Evolutionary conservation across 2,797 vertebrate species (phyloP).

Genomic region (Poecilia velifera): DNA sequence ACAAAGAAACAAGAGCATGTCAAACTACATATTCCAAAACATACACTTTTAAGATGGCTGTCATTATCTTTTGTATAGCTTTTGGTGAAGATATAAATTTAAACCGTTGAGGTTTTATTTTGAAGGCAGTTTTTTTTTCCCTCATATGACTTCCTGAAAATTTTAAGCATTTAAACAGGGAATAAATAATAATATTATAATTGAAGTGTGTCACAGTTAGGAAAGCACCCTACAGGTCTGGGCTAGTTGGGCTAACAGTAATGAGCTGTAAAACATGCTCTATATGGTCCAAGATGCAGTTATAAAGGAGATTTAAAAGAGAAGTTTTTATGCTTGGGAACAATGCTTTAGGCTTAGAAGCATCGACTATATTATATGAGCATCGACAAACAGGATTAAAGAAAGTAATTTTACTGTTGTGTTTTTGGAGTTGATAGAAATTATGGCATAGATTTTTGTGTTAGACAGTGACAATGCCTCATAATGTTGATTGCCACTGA

Average conservation of each 20-base stretch:
- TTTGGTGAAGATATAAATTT: background rate
- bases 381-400: no score
- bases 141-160: background rate
- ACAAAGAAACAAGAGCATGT: background rate
- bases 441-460: no score
- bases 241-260: background rate
- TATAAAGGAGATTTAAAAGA: background rate
- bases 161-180: background rate
- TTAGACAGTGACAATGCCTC: no score
- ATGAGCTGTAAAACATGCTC: background rate
- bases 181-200: background rate
- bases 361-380: no score
- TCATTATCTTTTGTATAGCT: background rate
- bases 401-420: no score
- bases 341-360: background rate
- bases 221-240: background rate
- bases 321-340: background rate
- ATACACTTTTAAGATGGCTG: background rate
- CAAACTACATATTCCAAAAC: background rate
- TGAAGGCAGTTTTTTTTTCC: background rate
- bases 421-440: no score
- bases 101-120: background rate
- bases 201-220: background rate
- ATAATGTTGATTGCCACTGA: no score
- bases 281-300: background rate